Evolutionary conservation across 2,113 vertebrate genomes (phyloP), one percentile per base, ranked within the genome.

Genomic region (Phylloscopus trochiloides): DNA sequence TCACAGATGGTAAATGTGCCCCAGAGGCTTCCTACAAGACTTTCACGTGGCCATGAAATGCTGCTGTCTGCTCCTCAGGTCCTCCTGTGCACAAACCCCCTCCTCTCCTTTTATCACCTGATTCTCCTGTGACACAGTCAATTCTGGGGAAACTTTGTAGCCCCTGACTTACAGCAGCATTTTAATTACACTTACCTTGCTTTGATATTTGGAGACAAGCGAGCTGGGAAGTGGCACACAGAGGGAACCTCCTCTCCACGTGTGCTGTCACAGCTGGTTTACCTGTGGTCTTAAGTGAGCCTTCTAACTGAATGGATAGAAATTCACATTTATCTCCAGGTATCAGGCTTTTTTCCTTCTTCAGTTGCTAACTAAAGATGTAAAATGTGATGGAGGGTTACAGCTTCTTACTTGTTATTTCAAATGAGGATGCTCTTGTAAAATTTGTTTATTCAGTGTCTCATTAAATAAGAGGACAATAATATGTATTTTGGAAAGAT

Each of bases 121-220:
- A 0, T 28, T 63, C 19, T 57, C 22, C 78, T 51, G 36, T 0
- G 0, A 38, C 25, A 12, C 19, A 25, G 19, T 24, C 57, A 40
- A 54, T 73, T 93, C 55, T 42, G 54, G 14, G 38, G 61, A 48
- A 68, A 12, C 3, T 45, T 22, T 43, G 11, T n/a, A 90, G 70
- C 21, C 15, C 28, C 59, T 52, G n/a, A 73, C 3, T 54, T 70
- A 40, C 4, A 58, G 10, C 15, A 63, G 12, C 6, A 7, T 66
- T 90, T 90, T 86, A n/a, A 21, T 59, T 74, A 20, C 48, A 13
- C 6, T 74, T 32, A 14, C 4, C 40, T 90, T 79, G 20, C 42
- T 63, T 65, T 24, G 68, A 40, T 88, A 20, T 73, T 58, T 91
- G 43, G 48, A 77, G 45, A 71, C 8, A 50, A 86, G 57, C 28